Percentiles rank a stretch among this genome's conserved stretches.
phyloP scores from a whole-genome alignment of 2,113 vertebrate species.

The Cynocephalus volans region DNA sequence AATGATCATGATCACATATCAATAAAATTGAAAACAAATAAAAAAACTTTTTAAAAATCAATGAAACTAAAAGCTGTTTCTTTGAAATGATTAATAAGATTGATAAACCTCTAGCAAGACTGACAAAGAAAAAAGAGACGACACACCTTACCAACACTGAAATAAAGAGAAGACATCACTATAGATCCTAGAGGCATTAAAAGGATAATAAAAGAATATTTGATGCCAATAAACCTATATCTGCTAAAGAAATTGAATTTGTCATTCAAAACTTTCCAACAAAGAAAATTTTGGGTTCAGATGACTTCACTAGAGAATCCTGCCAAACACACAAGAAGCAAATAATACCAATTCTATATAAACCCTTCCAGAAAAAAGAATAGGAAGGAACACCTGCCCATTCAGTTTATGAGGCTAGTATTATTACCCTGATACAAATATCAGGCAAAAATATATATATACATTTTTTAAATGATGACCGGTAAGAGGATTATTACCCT shows the following conservation, averaged over 20 bases:
- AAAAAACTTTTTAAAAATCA: background rate
- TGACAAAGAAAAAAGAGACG: background rate
- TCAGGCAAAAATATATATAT: background rate
- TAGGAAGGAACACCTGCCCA: background rate
- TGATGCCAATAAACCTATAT: constrained; percentile 3
- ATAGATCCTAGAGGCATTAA: background rate
- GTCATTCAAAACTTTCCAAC: background rate
- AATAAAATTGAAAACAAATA: constrained; percentile 39
- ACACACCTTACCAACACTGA: background rate
- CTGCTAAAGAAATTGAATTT: constrained; percentile 30
- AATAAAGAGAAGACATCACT: background rate
- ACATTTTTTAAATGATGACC: no score
- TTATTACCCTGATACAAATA: background rate
- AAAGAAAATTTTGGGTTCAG: constrained; percentile 2
- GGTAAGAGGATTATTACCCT: no score
- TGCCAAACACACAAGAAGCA: background rate
- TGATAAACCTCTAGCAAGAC: constrained; percentile 26
- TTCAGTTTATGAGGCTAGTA: background rate
- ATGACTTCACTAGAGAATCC: background rate
- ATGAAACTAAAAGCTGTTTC: background rate
- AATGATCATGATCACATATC: background rate
- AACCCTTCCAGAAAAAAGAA: constrained; percentile 1
- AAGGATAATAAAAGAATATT: background rate
- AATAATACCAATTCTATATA: background rate
- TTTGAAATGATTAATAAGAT: constrained; percentile 8